A percentile compares a stretch with the other conserved stretches of the same genome.
phyloP scores from a whole-genome alignment of 1,140 invertebrate genomes.

The Seison nebaliae region DNA sequence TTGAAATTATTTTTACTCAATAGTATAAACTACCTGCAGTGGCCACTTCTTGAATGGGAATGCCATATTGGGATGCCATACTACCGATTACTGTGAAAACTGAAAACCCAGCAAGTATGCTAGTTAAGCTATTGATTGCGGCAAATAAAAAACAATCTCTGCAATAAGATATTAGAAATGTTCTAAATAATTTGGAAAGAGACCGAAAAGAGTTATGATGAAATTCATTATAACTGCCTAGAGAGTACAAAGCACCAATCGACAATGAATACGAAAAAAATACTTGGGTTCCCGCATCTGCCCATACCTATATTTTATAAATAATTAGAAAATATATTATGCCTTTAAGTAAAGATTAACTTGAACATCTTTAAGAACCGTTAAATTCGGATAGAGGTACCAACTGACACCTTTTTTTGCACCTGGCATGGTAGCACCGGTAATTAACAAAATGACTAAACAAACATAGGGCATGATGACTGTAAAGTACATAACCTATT shows the following conservation, averaged over 20 bases:
- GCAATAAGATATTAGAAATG: constrained; percentile 6
- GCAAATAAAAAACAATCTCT: constrained; percentile 13
- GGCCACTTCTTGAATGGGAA: constrained; percentile 67
- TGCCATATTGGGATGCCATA: constrained; percentile 38
- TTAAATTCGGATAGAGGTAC: constrained; percentile 14
- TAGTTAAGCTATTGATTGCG: constrained; percentile 16
- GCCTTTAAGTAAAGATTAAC: too few species aligned
- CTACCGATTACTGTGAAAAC: constrained; percentile 26
- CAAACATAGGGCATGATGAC: constrained; percentile 15
- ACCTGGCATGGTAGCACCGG: constrained; percentile 51
- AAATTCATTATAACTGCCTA: constrained; percentile 20
- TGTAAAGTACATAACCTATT: constrained; percentile 15
- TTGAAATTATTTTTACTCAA: too few species aligned
- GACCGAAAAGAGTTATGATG: constrained; percentile 20
- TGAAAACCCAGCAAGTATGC: constrained; percentile 27
- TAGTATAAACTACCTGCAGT: constrained; percentile 57
- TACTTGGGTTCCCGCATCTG: constrained; percentile 28
- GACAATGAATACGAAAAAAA: constrained; percentile 29
- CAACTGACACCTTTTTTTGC: constrained; percentile 14
- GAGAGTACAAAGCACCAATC: constrained; percentile 26
- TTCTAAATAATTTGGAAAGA: constrained; percentile 4
- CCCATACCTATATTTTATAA: too few species aligned
- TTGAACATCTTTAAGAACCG: constrained; percentile 10
- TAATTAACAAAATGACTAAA: constrained; percentile 17
- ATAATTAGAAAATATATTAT: too few species aligned